These are phyloP conservation scores for Leptoteleia sp. DNA, from an alignment of 1,140 invertebrate genomes.

Conservation along the genomic window DNA sequence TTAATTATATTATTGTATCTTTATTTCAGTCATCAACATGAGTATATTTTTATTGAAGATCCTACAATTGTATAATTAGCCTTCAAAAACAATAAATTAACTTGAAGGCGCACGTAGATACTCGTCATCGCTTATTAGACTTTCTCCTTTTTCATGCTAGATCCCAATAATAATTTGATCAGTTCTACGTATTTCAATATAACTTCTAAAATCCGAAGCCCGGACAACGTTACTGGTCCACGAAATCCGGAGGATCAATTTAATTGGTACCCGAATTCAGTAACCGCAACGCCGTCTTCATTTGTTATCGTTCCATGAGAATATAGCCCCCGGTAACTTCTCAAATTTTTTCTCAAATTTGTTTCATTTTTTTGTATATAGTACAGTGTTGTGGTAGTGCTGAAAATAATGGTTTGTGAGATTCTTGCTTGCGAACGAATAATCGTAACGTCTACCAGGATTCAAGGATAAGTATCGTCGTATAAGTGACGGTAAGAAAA, in stretches of 20 bases:
- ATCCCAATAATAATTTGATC: conserved; percentile 76
- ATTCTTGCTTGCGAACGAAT: conserved; percentile 43
- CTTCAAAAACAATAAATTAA: too few relatives aligned
- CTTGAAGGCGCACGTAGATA: background rate
- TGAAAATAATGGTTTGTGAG: conserved; percentile 35
- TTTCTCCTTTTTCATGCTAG: conserved; percentile 55
- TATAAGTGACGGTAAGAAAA: conserved; percentile 12
- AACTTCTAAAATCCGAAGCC: conserved; percentile 67
- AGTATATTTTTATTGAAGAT: too few relatives aligned
- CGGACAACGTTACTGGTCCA: conserved; percentile 41
- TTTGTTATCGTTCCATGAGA: conserved; percentile 11
- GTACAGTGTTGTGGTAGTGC: conserved; percentile 27
- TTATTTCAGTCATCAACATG: too few relatives aligned
- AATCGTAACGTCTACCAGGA: conserved; percentile 30
- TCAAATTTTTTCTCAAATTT: conserved; percentile 33
- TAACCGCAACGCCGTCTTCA: conserved; percentile 1
- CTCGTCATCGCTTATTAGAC: background rate
- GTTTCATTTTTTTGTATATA: conserved; percentile 31
- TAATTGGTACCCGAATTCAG: background rate
- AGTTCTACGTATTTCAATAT: conserved; percentile 71
- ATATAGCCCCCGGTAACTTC: conserved; percentile 51
- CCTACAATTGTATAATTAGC: too few relatives aligned
- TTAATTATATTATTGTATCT: background rate
- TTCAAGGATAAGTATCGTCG: conserved; percentile 13
- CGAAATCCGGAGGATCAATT: conserved; percentile 7